Evolutionary conservation across 2,113 vertebrate genomes (phyloP).

Genomic region (Hippocampus zosterae): DNA sequence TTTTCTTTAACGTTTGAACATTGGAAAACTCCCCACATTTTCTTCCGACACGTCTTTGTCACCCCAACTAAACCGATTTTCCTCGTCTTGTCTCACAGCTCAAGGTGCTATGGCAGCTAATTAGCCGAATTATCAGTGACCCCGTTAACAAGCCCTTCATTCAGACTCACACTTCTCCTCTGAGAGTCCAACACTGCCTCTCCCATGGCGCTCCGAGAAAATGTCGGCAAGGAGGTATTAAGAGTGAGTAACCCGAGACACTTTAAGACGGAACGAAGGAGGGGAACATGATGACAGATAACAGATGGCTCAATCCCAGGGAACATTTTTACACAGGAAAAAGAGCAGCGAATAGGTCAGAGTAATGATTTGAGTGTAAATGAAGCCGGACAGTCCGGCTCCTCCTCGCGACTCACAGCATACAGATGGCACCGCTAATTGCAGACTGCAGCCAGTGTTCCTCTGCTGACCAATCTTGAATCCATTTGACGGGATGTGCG

Average conservation of each 20-base stretch:
- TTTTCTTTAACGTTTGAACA: not conserved
- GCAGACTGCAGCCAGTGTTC: conserved; percentile 41
- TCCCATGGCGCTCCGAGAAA: conserved; percentile 28
- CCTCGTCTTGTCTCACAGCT: conserved; percentile 49
- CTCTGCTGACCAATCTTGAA: conserved; percentile 25
- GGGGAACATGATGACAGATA: conserved; percentile 29
- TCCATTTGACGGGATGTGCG: conserved; percentile 11
- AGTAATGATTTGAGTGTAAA: conserved; percentile 63
- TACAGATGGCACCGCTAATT: conserved; percentile 68
- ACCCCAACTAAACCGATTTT: conserved; percentile 4
- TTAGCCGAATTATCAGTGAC: conserved; percentile 69
- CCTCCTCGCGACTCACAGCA: conserved; percentile 59
- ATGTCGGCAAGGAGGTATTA: conserved; percentile 2
- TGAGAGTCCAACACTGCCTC: conserved; percentile 48
- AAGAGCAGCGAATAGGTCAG: conserved; percentile 35
- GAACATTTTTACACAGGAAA: conserved; percentile 40
- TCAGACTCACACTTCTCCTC: conserved; percentile 59
- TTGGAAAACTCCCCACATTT: not conserved
- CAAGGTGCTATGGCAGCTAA: conserved; percentile 64
- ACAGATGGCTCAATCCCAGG: conserved; percentile 51
- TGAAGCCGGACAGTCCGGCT: conserved; percentile 58
- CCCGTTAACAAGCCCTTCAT: conserved; percentile 62
- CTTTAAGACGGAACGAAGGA: conserved; percentile 6
- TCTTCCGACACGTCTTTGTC: not conserved
- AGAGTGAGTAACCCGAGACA: conserved; percentile 18